Base-by-base conservation (phyloP, 2,797 vertebrate species). In the Perodicticus potto region DNA sequence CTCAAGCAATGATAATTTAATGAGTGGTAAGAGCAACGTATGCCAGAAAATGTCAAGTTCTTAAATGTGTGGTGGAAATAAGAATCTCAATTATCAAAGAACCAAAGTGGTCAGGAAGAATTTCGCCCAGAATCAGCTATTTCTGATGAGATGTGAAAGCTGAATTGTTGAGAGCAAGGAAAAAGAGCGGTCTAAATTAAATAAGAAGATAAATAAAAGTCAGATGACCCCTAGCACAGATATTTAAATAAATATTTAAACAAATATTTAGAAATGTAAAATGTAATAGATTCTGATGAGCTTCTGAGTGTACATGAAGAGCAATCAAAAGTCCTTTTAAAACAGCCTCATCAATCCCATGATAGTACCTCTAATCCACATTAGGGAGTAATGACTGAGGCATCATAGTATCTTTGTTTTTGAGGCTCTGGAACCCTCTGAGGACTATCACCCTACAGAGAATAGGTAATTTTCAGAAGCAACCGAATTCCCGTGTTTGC, bases 401-500 rank as follows among this genome's bases (percentile, higher is more conserved):
- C 59, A 89, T 90, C 59, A 73, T 49, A 77, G 37, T 34, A 27
- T 67, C 89, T 94, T 95, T 94, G 89, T 89, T 94, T 91, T 20
- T 70, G 89, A 94, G 61, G 72, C 70, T 27, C 57, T 20, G 17
- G 70, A 84, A 45, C 65, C 85, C 77, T 95, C 59, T 40, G 72
- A 93, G 91, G 65, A 80, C 37, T 19, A 73, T 43, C 86, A 4
- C 12, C 78, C 83, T 67, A 55, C 37, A 87, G 76, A 95, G 23
- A 86, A 69, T 29, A 95, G 67, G 89, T 85, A 73, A 87, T 83
- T 57, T 83, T 96, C 89, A 91, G 80, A 78, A 96, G 82, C 20
- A 57, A 57, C 0, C 87, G 77, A 95, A 90, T 89, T 88, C 87
- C 77, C 93, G 59, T 8, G 82, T 93, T 59, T 90, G 40, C 87